Evolutionary conservation across 1,140 invertebrate genomes (phyloP).

Genomic region (Glomeris maerens): DNA sequence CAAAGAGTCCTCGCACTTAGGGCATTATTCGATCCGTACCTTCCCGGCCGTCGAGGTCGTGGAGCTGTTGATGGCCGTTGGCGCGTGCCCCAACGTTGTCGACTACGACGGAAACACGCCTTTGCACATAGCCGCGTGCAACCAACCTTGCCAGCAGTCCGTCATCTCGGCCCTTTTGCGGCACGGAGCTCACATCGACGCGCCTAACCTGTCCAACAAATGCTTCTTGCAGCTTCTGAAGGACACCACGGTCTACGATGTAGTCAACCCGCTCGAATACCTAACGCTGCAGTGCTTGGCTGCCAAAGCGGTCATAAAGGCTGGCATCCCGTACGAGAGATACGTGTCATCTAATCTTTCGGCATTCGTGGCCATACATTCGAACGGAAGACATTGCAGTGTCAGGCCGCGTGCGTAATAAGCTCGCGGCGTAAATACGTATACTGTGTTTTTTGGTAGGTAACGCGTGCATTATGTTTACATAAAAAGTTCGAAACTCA

Average conservation of each 20-base stretch:
- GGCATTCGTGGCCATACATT: too few relatives aligned
- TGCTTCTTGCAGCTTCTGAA: conserved; percentile 56
- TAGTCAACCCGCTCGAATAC: conserved; percentile 63
- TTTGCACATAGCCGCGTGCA: conserved; percentile 55
- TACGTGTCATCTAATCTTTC: conserved; percentile 46
- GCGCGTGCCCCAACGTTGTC: conserved; percentile 56
- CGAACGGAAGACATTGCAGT: too few relatives aligned
- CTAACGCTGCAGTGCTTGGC: conserved; percentile 65
- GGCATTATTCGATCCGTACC: conserved; percentile 54
- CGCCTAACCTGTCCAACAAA: conserved; percentile 60
- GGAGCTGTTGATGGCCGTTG: conserved; percentile 60
- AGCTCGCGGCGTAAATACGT: too few relatives aligned
- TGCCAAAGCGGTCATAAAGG: conserved; percentile 52
- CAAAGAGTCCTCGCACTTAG: conserved; percentile 35
- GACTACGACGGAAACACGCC: conserved; percentile 60
- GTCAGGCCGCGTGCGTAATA: too few relatives aligned
- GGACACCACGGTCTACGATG: conserved; percentile 42
- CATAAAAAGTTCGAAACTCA: too few relatives aligned
- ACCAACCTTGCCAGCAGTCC: conserved; percentile 33
- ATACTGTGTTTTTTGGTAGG: too few relatives aligned
- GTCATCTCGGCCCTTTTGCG: conserved; percentile 54
- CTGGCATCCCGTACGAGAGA: conserved; percentile 44
- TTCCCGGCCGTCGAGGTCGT: conserved; percentile 60
- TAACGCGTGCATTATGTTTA: too few relatives aligned
- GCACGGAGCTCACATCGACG: conserved; percentile 71